A percentile compares a stretch with the other conserved stretches of the same genome.
phyloP scores from a whole-genome alignment of 2,888 invertebrate species.

The Elegia similella region DNA sequence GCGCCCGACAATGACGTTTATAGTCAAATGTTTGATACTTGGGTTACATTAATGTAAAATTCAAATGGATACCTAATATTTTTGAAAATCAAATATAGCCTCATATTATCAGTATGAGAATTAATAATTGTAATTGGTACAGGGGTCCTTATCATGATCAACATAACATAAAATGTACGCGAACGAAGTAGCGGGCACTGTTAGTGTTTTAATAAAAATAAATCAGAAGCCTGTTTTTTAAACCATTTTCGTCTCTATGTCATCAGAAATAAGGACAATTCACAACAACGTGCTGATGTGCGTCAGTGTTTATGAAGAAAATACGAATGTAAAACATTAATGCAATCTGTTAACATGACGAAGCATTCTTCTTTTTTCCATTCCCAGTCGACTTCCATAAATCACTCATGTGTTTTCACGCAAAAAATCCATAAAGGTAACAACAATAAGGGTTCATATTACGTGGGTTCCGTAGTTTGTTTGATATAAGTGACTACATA shows the following conservation, averaged over 20 bases:
- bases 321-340: constrained; percentile 54
- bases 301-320: constrained; percentile 32
- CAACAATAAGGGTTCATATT: constrained; percentile 24
- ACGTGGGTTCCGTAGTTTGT: constrained; percentile 8
- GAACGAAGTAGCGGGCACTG: too few species aligned
- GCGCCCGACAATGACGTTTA: too few species aligned
- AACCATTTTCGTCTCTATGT: constrained; percentile 1
- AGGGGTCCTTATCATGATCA: too few species aligned
- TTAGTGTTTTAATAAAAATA: background rate
- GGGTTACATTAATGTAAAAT: too few species aligned
- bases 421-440: constrained; percentile 41
- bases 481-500: background rate
- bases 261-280: constrained; percentile 1
- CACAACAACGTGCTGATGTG: background rate
- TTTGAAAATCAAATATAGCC: too few species aligned
- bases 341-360: constrained; percentile 62
- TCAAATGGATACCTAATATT: too few species aligned
- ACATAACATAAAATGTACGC: too few species aligned
- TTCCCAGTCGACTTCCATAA: constrained; percentile 68
- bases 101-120: too few species aligned
- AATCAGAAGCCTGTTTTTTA: background rate
- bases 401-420: constrained; percentile 71
- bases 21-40: too few species aligned
- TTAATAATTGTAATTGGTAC: too few species aligned
- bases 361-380: constrained; percentile 56